phyloP scores from a whole-genome alignment of 2,888 invertebrate species.

The Xylota segnis region DNA sequence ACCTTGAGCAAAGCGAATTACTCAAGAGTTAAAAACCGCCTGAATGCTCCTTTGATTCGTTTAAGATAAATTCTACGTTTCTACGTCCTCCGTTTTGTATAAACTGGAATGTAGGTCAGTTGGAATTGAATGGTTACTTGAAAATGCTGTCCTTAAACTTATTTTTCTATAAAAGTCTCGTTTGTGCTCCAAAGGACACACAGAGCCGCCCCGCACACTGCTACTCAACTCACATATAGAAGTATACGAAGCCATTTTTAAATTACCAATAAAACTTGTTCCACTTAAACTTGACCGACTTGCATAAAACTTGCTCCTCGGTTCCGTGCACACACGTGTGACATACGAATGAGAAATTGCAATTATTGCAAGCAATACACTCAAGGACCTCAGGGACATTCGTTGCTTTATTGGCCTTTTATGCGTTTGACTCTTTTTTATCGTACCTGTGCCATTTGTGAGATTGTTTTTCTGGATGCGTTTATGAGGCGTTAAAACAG shows the following conservation, averaged over 20 bases:
- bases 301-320: background rate
- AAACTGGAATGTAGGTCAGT: slow-evolving; percentile 63
- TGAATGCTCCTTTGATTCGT: slow-evolving; percentile 56
- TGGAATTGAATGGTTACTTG: slow-evolving; percentile 56
- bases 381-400: background rate
- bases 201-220: background rate
- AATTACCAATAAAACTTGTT: background rate
- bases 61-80: slow-evolving; percentile 46
- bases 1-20: slow-evolving; percentile 42
- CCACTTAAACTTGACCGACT: background rate
- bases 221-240: background rate
- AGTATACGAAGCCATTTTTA: background rate
- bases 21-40: slow-evolving; percentile 44
- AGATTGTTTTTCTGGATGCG: background rate
- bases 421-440: background rate
- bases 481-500: background rate
- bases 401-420: background rate
- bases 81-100: slow-evolving; percentile 21
- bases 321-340: background rate
- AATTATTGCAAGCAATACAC: slow-evolving; percentile 1
- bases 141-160: slow-evolving; percentile 41
- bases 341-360: background rate
- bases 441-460: background rate
- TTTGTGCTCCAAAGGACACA: background rate
- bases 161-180: slow-evolving; percentile 7